These are phyloP conservation scores for Fragum fragum DNA, from an alignment of 2,888 invertebrate genomes.

Conservation along the genomic window DNA sequence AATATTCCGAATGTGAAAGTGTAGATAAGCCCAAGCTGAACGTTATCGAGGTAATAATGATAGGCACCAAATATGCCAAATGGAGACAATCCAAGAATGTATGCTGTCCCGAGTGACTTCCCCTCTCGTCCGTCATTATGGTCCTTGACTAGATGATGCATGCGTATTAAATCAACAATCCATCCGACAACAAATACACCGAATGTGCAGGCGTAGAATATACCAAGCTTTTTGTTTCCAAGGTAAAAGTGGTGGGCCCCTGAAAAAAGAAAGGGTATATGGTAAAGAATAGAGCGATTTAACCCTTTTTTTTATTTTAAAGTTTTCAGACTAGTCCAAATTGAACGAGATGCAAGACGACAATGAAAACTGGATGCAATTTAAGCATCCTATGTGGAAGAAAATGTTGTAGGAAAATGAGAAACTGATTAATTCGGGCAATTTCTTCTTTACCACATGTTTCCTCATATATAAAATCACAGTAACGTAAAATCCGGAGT, in stretches of 20 bases:
- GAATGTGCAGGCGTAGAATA: slow-evolving; percentile 69
- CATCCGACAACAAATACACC: slow-evolving; percentile 71
- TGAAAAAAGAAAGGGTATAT: slow-evolving; percentile 37
- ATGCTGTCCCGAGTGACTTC: slow-evolving; percentile 60
- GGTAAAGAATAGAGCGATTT: too few species aligned
- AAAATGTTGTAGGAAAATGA: too few species aligned
- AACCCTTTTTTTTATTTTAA: too few species aligned
- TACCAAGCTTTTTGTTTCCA: slow-evolving; percentile 65
- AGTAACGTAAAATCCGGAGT: too few species aligned
- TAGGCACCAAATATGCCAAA: slow-evolving; percentile 65
- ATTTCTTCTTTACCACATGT: too few species aligned
- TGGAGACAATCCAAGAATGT: slow-evolving; percentile 60
- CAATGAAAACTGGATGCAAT: too few species aligned
- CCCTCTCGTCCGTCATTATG: slow-evolving; percentile 51
- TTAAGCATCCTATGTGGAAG: too few species aligned
- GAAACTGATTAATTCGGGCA: too few species aligned
- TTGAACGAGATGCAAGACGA: too few species aligned
- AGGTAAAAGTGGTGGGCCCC: slow-evolving; percentile 70
- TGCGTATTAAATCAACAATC: slow-evolving; percentile 68
- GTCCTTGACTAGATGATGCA: slow-evolving; percentile 64
- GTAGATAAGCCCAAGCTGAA: slow-evolving; percentile 60
- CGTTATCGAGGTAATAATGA: slow-evolving; percentile 64
- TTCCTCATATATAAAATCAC: too few species aligned
- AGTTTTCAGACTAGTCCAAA: too few species aligned
- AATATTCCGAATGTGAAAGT: slow-evolving; percentile 65